Conservation (phyloP, 2,888 invertebrate species). For the Xestobium rufovillosum region DNA sequence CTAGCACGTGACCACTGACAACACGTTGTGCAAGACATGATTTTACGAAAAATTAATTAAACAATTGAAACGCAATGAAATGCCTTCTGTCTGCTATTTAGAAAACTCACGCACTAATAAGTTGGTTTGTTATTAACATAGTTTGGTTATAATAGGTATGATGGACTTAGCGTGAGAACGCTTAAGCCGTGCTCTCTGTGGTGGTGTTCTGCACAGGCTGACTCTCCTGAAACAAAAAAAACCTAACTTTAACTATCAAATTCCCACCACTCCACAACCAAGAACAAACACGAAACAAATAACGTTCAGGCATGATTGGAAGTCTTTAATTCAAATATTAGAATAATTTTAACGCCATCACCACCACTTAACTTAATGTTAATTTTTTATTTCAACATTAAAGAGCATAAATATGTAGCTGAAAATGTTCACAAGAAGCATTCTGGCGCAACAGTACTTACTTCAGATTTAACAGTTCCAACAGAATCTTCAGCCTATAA, state of each 20-base stretch:
- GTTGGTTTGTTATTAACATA: constrained; percentile 40
- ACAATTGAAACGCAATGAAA: constrained; percentile 39
- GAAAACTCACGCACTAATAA: constrained; percentile 44
- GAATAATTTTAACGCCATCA: too few relatives aligned
- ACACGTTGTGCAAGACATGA: too few relatives aligned
- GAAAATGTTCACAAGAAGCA: too few relatives aligned
- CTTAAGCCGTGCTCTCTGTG: constrained; percentile 55
- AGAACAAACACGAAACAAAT: constrained; percentile 6
- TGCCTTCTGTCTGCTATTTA: constrained; percentile 43
- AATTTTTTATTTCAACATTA: too few relatives aligned
- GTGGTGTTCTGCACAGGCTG: constrained; percentile 54
- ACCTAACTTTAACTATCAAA: constrained; percentile 14
- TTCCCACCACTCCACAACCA: constrained; percentile 9
- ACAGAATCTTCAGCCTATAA: constrained; percentile 40
- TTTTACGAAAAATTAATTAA: too few relatives aligned
- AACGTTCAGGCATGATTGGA: too few relatives aligned
- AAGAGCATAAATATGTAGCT: too few relatives aligned
- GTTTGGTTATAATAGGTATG: constrained; percentile 36
- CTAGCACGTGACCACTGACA: too few relatives aligned
- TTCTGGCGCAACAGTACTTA: too few relatives aligned
- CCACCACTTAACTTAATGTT: too few relatives aligned
- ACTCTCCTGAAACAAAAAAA: constrained; percentile 44
- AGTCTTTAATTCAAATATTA: too few relatives aligned
- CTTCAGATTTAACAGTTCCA: constrained; percentile 40
- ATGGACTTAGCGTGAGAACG: constrained; percentile 34